These are phyloP conservation scores for Caenorhabditis uteleia DNA, from an alignment of 2,888 invertebrate genomes.

Conservation along the genomic window DNA sequence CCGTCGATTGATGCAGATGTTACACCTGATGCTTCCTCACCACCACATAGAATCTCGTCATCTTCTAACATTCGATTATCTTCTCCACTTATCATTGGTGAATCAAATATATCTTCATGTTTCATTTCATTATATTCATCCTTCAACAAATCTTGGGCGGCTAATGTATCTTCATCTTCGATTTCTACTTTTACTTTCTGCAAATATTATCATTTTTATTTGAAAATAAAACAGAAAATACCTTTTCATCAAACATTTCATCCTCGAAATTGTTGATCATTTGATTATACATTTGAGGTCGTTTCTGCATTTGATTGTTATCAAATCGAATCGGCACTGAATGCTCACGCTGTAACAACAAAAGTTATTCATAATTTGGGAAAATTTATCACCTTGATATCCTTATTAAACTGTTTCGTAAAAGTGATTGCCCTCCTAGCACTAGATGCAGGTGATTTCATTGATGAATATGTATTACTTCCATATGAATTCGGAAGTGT, in stretches of 20 bases:
- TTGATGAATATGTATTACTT: conserved; percentile 8
- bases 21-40: conserved; percentile 30
- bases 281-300: not conserved
- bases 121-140: conserved; percentile 14
- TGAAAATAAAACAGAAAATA: not conserved
- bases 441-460: conserved; percentile 7
- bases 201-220: conserved; percentile 1
- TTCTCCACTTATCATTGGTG: conserved; percentile 12
- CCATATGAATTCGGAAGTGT: conserved; percentile 11
- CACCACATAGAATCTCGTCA: conserved; percentile 32
- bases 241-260: conserved; percentile 2
- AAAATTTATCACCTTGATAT: too few species aligned
- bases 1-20: conserved; percentile 31
- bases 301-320: conserved; percentile 6
- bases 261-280: not conserved
- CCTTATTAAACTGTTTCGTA: too few species aligned
- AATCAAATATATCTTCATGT: conserved; percentile 2
- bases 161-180: conserved; percentile 34
- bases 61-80: conserved; percentile 8
- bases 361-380: too few species aligned
- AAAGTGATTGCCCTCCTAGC: conserved; percentile 7
- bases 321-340: conserved; percentile 32
- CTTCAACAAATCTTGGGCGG: conserved; percentile 23
- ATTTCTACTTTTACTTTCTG: conserved; percentile 35
- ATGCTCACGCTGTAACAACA: not conserved